Evolutionary conservation across 2,888 invertebrate genomes (phyloP), one percentile per base, ranked within the genome.

Genomic region (Noctua janthe): DNA sequence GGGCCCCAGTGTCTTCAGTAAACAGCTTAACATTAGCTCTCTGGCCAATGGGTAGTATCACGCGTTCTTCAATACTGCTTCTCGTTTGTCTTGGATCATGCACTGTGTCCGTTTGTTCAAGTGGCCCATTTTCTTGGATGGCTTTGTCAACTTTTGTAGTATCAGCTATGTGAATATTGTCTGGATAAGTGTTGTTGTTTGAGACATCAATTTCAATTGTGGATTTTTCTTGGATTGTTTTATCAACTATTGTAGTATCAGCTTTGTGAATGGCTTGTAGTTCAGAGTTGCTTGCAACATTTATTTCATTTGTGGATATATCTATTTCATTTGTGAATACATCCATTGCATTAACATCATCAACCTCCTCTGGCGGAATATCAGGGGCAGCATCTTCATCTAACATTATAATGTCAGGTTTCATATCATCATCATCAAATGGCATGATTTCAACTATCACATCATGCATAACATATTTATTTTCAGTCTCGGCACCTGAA

Each of bases 1-100:
- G 91, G 0, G 96, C 95, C 0, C 93, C 94, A 0, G 43, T 88
- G 39, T 93, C 93, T 70, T 92, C 87, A 4, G 91, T 89, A 82
- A 90, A 94, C 2, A 95, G 80, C 20, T 91, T 78, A 0, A 93
- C 86, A 47, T 80, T 83, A 43, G 82, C 70, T 84, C 85, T 88
- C 23, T 35, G 59, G 1, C 67, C 39, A 15, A 69, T 29, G 1
- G 84, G 23, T 11, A 66, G 80, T 35, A 80, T 43, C 39, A 74
- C 66, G 13, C 20, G 4, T 15, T 74, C 74, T 56, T 77, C 56
- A 17, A 54, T 62, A 54, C 8, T 5, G 1, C 69, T 56, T n/a
- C 20, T 71, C 13, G 13, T 74, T 43, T 0, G 64, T 64, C 47
- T 69, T 15, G 39, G 39, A 5, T 62, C 39, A 23, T 1, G 8